A percentile compares a stretch with the other conserved stretches of the same genome.
Conservation (phyloP, 1,140 invertebrate genomes). For the Diorhabda elongata region DNA sequence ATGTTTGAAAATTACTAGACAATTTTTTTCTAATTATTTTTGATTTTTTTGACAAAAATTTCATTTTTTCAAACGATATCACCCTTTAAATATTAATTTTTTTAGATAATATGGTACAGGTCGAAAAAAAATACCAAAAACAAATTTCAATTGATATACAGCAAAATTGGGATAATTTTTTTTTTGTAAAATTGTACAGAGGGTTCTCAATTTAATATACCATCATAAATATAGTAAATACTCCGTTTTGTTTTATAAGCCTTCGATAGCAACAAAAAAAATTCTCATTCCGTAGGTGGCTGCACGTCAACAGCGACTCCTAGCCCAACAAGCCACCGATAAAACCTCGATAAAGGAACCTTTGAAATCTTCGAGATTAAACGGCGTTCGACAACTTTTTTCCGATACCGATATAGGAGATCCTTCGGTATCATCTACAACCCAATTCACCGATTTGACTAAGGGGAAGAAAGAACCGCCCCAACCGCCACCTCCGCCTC, state of each 20-base stretch:
- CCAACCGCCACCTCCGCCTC: conserved; percentile 49
- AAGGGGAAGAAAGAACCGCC: conserved; percentile 51
- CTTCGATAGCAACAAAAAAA: background rate
- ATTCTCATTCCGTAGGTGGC: conserved; percentile 50
- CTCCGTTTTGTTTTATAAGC: background rate
- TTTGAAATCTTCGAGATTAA: conserved; percentile 46
- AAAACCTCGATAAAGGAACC: conserved; percentile 41
- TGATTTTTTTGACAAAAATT: too few relatives aligned
- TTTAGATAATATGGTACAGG: too few relatives aligned
- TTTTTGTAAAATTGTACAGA: background rate
- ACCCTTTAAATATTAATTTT: too few relatives aligned
- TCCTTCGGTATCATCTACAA: conserved; percentile 41
- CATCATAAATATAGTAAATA: background rate
- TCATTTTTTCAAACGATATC: too few relatives aligned
- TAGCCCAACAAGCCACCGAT: conserved; percentile 51
- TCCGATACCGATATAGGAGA: conserved; percentile 39
- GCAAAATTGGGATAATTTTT: too few relatives aligned
- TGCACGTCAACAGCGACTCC: conserved; percentile 56
- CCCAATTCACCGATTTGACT: conserved; percentile 35
- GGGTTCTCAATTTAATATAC: background rate
- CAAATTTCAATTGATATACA: too few relatives aligned
- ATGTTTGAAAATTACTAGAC: too few relatives aligned
- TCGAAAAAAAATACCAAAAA: too few relatives aligned
- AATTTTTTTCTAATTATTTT: too few relatives aligned
- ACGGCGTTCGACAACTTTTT: conserved; percentile 45